Evolutionary conservation across 2,888 invertebrate genomes (phyloP).

Genomic region (Gymnocheta viridis): DNA sequence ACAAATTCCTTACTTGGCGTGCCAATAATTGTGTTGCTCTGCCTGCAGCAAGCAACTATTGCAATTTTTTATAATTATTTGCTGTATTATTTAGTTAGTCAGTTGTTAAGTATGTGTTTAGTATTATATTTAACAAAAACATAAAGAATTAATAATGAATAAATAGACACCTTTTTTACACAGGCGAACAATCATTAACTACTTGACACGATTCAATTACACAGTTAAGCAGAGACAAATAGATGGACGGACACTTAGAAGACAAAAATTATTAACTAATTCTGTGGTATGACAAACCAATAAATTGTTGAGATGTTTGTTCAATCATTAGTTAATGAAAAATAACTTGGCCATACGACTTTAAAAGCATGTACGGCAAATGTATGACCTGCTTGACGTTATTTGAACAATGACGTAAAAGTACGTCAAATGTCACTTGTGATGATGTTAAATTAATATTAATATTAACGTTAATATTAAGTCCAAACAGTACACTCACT

Average conservation of each 20-base stretch:
- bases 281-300: constrained; percentile 36
- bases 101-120: constrained; percentile 44
- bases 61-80: constrained; percentile 20
- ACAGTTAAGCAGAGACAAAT: constrained; percentile 17
- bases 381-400: neutral
- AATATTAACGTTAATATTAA: too few relatives aligned
- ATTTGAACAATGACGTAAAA: neutral
- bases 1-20: neutral
- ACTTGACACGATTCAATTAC: constrained; percentile 59
- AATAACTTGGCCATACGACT: constrained; percentile 34
- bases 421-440: neutral
- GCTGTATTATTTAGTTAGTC: constrained; percentile 41
- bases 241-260: constrained; percentile 1
- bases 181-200: constrained; percentile 49
- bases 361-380: neutral
- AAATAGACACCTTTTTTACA: constrained; percentile 57
- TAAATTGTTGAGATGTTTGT: constrained; percentile 16
- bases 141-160: constrained; percentile 50
- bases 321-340: neutral
- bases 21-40: constrained; percentile 36
- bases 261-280: neutral
- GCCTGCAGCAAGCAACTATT: neutral
- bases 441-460: neutral
- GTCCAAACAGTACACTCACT: too few relatives aligned
- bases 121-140: constrained; percentile 18